Percentiles rank a stretch among this genome's conserved stretches.
These are phyloP conservation scores for Dermatemys mawii DNA, from an alignment of 2,113 vertebrate species.

Conservation along the genomic window DNA sequence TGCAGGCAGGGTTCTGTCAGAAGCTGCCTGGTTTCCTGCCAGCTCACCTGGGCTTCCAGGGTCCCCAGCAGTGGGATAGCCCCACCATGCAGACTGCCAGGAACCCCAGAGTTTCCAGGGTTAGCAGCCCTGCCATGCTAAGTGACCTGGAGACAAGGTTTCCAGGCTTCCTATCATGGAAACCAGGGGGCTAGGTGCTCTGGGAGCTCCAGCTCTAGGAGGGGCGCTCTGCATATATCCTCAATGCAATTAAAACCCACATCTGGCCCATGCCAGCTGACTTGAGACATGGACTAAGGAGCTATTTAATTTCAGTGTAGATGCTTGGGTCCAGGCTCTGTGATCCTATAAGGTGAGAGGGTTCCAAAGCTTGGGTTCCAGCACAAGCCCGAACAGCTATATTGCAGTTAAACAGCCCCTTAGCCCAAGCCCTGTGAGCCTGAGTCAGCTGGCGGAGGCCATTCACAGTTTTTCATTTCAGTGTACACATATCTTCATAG, in stretches of 20 bases:
- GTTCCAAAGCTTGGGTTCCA: background rate
- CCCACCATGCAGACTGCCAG: background rate
- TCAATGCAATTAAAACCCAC: too few relatives aligned
- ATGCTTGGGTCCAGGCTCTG: background rate
- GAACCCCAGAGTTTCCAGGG: background rate
- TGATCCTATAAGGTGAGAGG: background rate
- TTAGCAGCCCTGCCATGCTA: background rate
- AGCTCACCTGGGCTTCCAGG: background rate
- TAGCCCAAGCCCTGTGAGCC: background rate
- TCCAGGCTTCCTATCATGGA: background rate
- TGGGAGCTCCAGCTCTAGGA: background rate
- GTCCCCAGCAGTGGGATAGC: background rate
- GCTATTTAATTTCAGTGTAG: background rate
- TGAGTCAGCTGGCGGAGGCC: background rate
- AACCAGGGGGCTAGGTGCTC: too few relatives aligned
- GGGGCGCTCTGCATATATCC: background rate
- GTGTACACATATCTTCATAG: background rate
- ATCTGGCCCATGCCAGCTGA: too few relatives aligned
- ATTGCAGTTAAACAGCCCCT: background rate
- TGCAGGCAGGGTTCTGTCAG: background rate
- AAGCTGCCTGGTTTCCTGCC: background rate
- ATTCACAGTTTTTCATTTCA: background rate
- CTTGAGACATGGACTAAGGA: background rate
- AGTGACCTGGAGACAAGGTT: background rate
- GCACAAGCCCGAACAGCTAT: background rate